phyloP scores from a whole-genome alignment of 2,113 vertebrate genomes.

The Hippocampus zosterae region DNA sequence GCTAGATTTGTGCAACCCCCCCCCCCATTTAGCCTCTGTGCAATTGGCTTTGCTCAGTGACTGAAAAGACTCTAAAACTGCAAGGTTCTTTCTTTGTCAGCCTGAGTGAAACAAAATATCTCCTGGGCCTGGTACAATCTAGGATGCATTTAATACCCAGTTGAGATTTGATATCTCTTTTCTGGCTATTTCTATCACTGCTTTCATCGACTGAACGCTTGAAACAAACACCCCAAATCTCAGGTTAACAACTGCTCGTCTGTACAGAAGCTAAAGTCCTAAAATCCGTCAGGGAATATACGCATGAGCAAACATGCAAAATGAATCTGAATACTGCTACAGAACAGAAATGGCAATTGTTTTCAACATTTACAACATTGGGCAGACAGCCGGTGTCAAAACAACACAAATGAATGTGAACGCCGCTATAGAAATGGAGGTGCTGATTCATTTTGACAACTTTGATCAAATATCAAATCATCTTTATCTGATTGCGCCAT shows the following conservation, averaged over 20 bases:
- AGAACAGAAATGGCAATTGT: too few relatives aligned
- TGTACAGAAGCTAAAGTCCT: neutral
- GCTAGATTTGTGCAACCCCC: constrained; percentile 61
- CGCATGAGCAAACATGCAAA: neutral
- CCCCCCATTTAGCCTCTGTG: constrained; percentile 60
- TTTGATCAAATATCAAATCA: too few relatives aligned
- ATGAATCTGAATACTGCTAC: too few relatives aligned
- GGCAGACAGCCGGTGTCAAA: too few relatives aligned
- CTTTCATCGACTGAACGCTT: neutral
- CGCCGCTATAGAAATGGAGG: neutral
- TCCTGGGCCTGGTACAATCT: neutral
- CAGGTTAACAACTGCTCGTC: neutral
- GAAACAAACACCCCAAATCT: neutral
- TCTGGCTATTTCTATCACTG: neutral
- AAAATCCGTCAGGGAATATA: neutral
- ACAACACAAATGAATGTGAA: neutral
- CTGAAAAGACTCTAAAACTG: constrained; percentile 38
- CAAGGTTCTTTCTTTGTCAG: constrained; percentile 25
- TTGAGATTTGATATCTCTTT: neutral
- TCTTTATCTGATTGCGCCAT: too few relatives aligned
- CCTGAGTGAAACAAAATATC: neutral
- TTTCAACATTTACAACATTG: too few relatives aligned
- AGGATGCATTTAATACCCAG: neutral
- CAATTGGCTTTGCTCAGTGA: constrained; percentile 56
- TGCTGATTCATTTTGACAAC: too few relatives aligned